Evolutionary conservation across 2,888 invertebrate species (phyloP), one percentile per base, ranked within the genome.

Genomic region (Crossocerus cetratus): DNA sequence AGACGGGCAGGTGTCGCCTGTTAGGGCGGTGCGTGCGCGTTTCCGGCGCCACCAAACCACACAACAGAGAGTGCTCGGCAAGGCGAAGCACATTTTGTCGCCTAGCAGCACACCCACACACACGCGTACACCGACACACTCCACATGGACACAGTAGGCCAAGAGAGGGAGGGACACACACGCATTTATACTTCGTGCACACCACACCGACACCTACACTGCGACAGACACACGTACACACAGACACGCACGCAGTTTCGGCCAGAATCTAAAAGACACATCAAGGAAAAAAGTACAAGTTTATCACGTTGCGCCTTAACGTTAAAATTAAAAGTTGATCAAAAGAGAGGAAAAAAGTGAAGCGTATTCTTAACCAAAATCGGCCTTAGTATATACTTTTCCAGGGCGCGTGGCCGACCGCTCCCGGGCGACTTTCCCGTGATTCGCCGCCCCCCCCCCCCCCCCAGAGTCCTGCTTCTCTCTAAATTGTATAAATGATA

Each of bases 201-300:
- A 62, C 58, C 49, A 55, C 69, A 65, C 69, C 68, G 70, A 64
- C 68, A 60, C 54, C 20, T 63, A 71, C 63, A 71, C 61, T 32
- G 32, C 76, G 70, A 76, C 76, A 61, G 20, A 23, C 63, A 73
- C 76, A 69, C 65, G 44, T 20, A 80, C 65, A 80, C 79, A 74
- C 75, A 70, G 70, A 77, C 74, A 57, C 73, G 78, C 67, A 87
- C 84, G 85, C 86, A 88, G 86, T 88, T 89, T 88, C 88, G 89
- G 88, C 88, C 89, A 86, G 86, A 88, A 88, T 89, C 88, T 86
- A 89, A 88, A 88, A 86, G 88, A 89, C 89, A 89, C 88, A 89
- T 88, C 87, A 88, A 88, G 88, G 87, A 88, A 89, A 87, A 89
- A 89, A 89, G 89, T 89, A 89, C 89, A 89, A 89, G 88, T 89